Conservation (phyloP, 2,797 vertebrate genomes). For the Phylloscopus collybita region DNA sequence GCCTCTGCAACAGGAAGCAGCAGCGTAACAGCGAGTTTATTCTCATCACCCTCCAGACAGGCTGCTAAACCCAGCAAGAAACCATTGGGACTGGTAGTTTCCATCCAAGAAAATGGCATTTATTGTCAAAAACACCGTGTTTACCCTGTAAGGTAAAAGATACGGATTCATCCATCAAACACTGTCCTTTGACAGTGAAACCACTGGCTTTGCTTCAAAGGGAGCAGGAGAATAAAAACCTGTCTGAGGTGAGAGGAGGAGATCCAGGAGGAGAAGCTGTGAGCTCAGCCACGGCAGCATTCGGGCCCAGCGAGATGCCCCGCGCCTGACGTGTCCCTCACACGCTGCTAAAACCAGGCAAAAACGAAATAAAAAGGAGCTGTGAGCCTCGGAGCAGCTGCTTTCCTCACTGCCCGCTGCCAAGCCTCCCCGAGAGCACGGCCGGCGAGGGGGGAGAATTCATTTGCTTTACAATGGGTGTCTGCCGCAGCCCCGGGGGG, state of each 20-base stretch:
- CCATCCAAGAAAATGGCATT: background rate
- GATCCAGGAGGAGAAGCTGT: background rate
- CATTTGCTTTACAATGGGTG: slow-evolving; percentile 32
- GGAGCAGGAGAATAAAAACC: background rate
- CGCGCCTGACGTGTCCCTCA: background rate
- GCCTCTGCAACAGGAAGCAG: background rate
- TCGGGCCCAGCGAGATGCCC: accelerated
- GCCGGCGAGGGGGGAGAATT: background rate
- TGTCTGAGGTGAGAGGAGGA: background rate
- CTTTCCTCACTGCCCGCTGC: background rate
- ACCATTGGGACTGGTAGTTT: background rate
- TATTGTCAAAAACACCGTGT: background rate
- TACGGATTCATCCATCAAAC: background rate
- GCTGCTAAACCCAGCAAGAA: background rate
- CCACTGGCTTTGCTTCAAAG: background rate
- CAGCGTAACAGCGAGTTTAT: background rate
- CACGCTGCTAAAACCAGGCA: background rate
- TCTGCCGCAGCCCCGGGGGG: background rate
- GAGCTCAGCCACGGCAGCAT: background rate
- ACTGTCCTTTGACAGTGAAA: background rate
- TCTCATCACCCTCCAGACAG: background rate
- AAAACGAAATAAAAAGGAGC: background rate
- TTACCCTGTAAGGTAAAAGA: background rate
- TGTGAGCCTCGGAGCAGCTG: slow-evolving; percentile 42
- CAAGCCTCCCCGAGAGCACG: background rate